A percentile compares a stretch with the other conserved stretches of the same genome.
phyloP scores from a whole-genome alignment of 2,113 vertebrate species.

The Varanus salvator region DNA sequence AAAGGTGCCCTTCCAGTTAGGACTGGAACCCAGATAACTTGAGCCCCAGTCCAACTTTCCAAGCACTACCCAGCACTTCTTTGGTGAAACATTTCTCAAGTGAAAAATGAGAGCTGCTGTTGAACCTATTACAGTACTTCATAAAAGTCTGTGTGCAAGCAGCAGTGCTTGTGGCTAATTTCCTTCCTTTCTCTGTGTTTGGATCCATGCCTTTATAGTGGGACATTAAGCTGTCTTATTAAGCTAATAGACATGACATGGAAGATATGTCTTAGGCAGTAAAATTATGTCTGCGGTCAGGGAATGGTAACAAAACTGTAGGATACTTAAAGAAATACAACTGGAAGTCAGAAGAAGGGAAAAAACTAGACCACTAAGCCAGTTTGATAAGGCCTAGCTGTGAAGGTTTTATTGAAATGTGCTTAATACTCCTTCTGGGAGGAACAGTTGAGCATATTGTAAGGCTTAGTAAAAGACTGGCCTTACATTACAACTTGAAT shows the following conservation, averaged over 20 bases:
- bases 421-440: neutral
- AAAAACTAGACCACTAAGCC: too few species aligned
- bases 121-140: neutral
- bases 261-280: neutral
- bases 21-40: too few species aligned
- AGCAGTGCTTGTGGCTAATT: neutral
- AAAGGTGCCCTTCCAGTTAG: neutral
- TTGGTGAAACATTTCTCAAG: neutral
- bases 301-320: neutral
- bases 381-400: neutral
- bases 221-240: conserved; percentile 8
- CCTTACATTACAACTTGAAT: neutral
- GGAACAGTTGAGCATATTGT: neutral
- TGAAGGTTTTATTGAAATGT: neutral
- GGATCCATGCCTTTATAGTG: neutral
- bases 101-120: neutral
- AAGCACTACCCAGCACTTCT: too few species aligned
- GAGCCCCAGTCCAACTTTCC: too few species aligned
- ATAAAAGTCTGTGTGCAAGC: neutral
- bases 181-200: neutral
- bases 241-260: neutral
- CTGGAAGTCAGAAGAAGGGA: neutral
- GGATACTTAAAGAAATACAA: neutral
- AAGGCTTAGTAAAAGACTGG: neutral
- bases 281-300: neutral